Base-by-base conservation (phyloP, 1,140 invertebrate genomes). In the Bombus haemorrhoidalis region DNA sequence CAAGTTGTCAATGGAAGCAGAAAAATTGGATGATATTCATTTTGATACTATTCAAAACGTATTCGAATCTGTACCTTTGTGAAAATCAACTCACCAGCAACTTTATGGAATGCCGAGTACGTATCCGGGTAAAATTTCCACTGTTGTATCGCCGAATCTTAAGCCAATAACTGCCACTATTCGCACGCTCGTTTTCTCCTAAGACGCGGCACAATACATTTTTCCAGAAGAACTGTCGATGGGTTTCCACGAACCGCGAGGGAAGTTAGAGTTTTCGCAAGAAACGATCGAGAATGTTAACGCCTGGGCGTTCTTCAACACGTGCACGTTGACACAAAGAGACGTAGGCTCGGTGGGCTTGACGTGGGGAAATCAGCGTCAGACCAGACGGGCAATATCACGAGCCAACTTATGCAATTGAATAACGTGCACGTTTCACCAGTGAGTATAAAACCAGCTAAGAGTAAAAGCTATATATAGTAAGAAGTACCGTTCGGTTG, bases 341-440 rank as follows among this genome's bases (percentile, higher is more conserved):
- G 66, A 80, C 85, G 88, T 89, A 87, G 87, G 87, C 57, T 75
- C 18, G 59, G 85, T 89, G 88, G 84, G 87, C 69, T 75, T 37
- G 73, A 86, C 28, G 10, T 64, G 72, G 62, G 77, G 87, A 76
- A 89, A 89, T 72, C 80, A n/a, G 72, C 62, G 1, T 12, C 6
- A 39, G 37, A 39, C 3, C 6, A 39, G 25, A 28, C 68, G 4
- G 4, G 76, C 57, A 59, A 81, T 39, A 43, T 75, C 32, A 15
- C n/a, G 34, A 53, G 47, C 73, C 39, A 66, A 78, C 39, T 89
- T 89, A 68, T 47, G 84, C 84, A 89, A 89, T 32, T 39, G 25
- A 43, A 53, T 22, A 74, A 53, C 15, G 5, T 32, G 25, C 66
- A 43, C 47, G 64, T 32, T 74, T 41, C 72, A 41, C 69, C 1